Conservation (phyloP, 2,113 vertebrate genomes). For the Melospiza melodia region DNA sequence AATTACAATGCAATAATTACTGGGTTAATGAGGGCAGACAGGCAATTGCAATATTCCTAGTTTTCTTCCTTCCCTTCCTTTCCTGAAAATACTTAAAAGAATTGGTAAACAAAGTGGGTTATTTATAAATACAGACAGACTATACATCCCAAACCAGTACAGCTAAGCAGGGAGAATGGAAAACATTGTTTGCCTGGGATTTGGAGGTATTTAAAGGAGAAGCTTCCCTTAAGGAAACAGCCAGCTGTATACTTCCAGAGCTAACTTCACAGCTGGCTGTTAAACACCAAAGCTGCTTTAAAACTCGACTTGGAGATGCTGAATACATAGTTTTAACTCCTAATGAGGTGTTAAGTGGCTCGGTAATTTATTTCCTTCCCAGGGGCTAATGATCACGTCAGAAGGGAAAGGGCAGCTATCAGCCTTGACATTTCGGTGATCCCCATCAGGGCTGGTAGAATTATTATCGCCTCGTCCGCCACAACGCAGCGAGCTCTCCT, state of each 20-base stretch:
- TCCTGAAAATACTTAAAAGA: slow-evolving; percentile 46
- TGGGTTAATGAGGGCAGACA: neutral
- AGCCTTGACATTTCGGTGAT: neutral
- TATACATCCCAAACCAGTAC: neutral
- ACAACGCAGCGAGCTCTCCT: neutral
- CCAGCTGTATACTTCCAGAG: neutral
- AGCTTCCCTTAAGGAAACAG: neutral
- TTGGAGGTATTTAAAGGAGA: neutral
- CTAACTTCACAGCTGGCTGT: neutral
- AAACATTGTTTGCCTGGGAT: neutral
- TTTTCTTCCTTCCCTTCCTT: slow-evolving; percentile 26
- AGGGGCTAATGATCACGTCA: neutral
- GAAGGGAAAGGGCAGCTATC: slow-evolving; percentile 9
- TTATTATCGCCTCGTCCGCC: neutral
- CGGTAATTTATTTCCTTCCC: neutral
- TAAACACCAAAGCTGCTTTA: neutral
- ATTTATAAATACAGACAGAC: slow-evolving; percentile 14
- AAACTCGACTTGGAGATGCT: neutral
- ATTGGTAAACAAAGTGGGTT: slow-evolving; percentile 20
- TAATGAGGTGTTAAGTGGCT: slow-evolving; percentile 19
- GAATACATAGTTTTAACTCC: neutral
- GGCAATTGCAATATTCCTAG: neutral
- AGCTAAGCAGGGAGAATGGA: neutral
- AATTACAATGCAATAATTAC: slow-evolving; percentile 10
- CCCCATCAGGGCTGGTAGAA: neutral